Base-by-base conservation (phyloP, 2,797 vertebrate species). In the Myiothlypis chrysogaster region DNA sequence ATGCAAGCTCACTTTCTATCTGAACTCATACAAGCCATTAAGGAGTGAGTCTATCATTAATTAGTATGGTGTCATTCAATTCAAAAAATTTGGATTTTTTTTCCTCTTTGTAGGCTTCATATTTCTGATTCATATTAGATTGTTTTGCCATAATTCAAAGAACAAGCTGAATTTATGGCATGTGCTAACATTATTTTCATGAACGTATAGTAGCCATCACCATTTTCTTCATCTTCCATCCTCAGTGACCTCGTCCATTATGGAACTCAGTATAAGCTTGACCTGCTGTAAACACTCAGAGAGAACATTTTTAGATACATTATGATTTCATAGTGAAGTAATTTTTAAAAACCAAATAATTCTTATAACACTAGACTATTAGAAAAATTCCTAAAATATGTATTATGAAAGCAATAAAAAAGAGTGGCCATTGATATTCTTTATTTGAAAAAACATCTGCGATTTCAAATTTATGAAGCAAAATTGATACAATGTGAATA, bases 141-240 rank as follows among this genome's bases (percentile, higher is more conserved):
- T 80, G 55, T 75, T 89, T 83, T 63, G 4, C 34, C 12, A 37
- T 52, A 78, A 83, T 66, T 81, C 23, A 56, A 63, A 87, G 22
- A 59, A 56, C 6, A 72, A 71, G 6, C 8, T 75, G 28, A 78
- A 35, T 12, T 81, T 44, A 53, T 41, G 23, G 14, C 5, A 11
- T 57, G 35, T 57, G 21, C 18, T 86, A 61, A 53, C 35, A 76
- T 72, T 43, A 64, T n/a, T 66, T 64, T 32, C 6, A 41, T 56
- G 24, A 76, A 68, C 6, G 14, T 3, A 1, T 37, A 66, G 14
- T 22, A 82, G 14, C 9, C 17, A 35, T 57, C 18, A 11, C 4
- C 18, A 37, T 43, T 94, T 94, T 87, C 50, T 63, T 95, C 41
- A 25, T 22, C n/a, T 37, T 78, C 83, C 83, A 46, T 72, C 14